Percentiles rank a stretch among this genome's conserved stretches.
Conservation (phyloP, 2,113 vertebrate genomes). For the Thinocorus orbignyianus region DNA sequence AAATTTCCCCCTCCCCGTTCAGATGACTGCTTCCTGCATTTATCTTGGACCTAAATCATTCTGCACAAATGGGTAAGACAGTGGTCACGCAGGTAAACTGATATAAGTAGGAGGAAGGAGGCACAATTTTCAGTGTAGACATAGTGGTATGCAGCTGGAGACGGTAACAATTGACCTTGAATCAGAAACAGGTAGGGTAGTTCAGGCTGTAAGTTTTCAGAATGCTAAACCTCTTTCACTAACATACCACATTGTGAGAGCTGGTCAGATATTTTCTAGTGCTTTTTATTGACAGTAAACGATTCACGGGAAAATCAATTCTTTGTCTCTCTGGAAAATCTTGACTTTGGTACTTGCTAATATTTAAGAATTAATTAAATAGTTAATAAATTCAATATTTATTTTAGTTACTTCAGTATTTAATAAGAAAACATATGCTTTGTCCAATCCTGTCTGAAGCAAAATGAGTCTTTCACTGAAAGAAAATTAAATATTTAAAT, state of each 20-base stretch:
- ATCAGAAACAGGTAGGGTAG: neutral
- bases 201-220: neutral
- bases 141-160: neutral
- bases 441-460: neutral
- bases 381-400: neutral
- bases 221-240: neutral
- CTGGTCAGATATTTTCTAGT: neutral
- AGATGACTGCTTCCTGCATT: neutral
- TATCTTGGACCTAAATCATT: neutral
- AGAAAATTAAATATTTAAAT: neutral
- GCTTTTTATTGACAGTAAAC: neutral
- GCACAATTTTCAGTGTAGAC: neutral
- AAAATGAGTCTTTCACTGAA: neutral
- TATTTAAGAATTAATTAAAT: neutral
- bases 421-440: neutral
- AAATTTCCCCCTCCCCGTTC: neutral
- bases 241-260: neutral
- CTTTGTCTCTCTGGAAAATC: neutral
- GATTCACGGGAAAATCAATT: neutral
- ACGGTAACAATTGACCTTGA: neutral
- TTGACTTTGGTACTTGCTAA: neutral
- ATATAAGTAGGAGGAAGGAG: neutral
- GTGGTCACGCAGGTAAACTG: neutral
- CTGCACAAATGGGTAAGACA: neutral
- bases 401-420: neutral